Evolutionary conservation across 1,140 invertebrate genomes (phyloP), one percentile per base, ranked within the genome.

Genomic region (Portunus trituberculatus): DNA sequence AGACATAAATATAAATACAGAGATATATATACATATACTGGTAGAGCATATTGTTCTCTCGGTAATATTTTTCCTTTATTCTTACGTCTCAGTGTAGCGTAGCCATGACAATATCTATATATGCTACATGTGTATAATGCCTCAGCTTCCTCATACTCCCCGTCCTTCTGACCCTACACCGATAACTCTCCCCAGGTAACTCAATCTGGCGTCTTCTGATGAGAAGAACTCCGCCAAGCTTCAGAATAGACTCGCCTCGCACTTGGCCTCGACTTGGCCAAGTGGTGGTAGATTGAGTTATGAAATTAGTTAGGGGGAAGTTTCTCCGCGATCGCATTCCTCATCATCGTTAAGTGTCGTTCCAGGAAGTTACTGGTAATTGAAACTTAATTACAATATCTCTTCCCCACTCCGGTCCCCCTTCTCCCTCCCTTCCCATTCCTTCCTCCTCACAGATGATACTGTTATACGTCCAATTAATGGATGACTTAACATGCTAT

Each of bases 271-370:
- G 67, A 67, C 88, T 94, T 90, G 93, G 59, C 59, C 88, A 84
- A 90, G 87, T 83, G 93, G 87, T 67, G 90, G 67, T 95, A 95
- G 76, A 95, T 95, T 95, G 94, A 95, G 91, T 95, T 95, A 95
- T 92, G 94, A 92, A 95, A 95, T 95, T 95, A 95, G 94, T 95
- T 95, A 95, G 39, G 45, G 92, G 39, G 32, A 92, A 95, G 89
- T 95, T 95, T 92, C 94, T 87, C 91, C 29, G 76, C 89, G 88
- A 94, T 94, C 89, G 83, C 94, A 95, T 95, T 88, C 94, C 94
- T 92, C 76, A 95, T 95, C 90, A 92, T 91, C 84, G 84, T 95
- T 95, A 95, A 95, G 83, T 95, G 94, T 92, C 91, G 83, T 95
- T 92, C 45, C 89, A 39, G 67, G 90, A 92, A 95, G 91, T 92